phyloP scores from a whole-genome alignment of 2,113 vertebrate species.

The Hymenochirus boettgeri region DNA sequence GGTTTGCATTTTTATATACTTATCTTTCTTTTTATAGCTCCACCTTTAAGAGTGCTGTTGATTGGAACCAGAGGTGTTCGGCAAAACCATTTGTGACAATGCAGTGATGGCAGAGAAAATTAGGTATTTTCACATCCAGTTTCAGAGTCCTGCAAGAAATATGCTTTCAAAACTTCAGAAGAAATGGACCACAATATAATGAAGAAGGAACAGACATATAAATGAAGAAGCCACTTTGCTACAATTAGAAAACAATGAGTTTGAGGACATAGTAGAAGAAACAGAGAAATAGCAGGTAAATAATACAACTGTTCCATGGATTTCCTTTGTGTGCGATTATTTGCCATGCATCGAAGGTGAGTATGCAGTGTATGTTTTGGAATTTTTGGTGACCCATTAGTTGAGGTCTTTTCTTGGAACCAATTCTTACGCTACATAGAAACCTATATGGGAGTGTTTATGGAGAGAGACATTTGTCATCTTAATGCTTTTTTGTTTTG shows the following conservation, averaged over 20 bases:
- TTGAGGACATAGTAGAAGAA: not conserved
- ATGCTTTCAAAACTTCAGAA: constrained; percentile 75
- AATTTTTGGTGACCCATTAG: too few species aligned
- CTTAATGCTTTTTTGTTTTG: too few species aligned
- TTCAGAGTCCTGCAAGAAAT: constrained; percentile 82
- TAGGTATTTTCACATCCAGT: constrained; percentile 90
- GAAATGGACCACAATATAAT: constrained; percentile 60
- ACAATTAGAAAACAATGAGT: constrained; percentile 31
- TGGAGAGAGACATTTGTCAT: too few species aligned
- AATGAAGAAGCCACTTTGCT: constrained; percentile 46
- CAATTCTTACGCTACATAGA: too few species aligned
- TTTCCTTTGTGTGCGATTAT: too few species aligned
- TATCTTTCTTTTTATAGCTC: constrained; percentile 57
- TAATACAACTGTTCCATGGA: too few species aligned
- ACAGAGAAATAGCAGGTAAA: constrained; percentile 6
- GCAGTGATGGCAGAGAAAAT: constrained; percentile 71
- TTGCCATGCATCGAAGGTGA: too few species aligned
- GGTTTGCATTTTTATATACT: not conserved
- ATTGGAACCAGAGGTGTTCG: constrained; percentile 78
- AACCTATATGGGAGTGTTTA: too few species aligned
- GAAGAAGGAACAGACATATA: constrained; percentile 61
- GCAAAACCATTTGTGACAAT: constrained; percentile 75
- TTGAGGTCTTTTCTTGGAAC: too few species aligned
- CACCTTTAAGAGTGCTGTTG: constrained; percentile 76
- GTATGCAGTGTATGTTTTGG: too few species aligned